Evolutionary conservation across 2,113 vertebrate species (phyloP).

Genomic region (Cisticola juncidis): DNA sequence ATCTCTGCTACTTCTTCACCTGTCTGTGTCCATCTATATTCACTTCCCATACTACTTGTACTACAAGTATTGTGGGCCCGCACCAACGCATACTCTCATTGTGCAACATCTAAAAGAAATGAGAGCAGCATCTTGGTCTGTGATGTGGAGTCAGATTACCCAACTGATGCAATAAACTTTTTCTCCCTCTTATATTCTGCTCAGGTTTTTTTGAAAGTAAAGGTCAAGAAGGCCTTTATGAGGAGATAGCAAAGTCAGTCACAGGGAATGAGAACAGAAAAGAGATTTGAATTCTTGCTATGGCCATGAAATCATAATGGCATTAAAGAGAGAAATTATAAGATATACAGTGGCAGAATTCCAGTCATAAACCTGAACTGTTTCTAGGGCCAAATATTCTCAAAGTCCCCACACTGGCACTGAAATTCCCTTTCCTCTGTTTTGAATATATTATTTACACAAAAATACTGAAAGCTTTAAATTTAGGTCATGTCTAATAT

Average conservation of each 20-base stretch:
- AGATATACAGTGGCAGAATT: not conserved
- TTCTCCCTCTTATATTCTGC: not conserved
- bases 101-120: not conserved
- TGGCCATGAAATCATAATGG: not conserved
- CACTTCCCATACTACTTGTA: not conserved
- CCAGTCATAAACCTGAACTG: not conserved
- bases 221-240: not conserved
- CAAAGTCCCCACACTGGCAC: not conserved
- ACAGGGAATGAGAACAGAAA: not conserved
- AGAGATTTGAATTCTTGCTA: not conserved
- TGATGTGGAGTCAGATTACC: not conserved
- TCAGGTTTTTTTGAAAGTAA: not conserved
- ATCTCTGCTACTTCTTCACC: not conserved
- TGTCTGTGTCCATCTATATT: not conserved
- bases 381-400: not conserved
- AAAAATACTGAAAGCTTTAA: not conserved
- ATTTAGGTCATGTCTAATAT: not conserved
- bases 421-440: not conserved
- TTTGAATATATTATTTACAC: not conserved
- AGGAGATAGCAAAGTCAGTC: not conserved
- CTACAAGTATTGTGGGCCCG: not conserved
- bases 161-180: not conserved
- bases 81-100: not conserved
- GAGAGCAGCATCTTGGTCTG: not conserved
- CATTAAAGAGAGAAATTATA: not conserved